Conservation (phyloP, 1,140 invertebrate species). For the Lineus longissimus region DNA sequence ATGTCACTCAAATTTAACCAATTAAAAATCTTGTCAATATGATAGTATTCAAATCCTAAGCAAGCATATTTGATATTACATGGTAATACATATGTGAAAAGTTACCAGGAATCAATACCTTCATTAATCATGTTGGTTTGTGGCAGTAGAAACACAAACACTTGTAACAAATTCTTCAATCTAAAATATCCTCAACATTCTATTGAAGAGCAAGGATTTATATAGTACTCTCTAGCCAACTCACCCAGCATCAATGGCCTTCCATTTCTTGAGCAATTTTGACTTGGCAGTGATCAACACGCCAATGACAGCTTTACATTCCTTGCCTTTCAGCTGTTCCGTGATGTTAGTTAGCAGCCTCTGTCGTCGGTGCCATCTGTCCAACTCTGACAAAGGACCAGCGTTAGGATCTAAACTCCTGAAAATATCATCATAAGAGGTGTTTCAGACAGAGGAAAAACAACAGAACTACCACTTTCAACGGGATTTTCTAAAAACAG, state of each 20-base stretch:
- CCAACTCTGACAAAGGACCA: constrained; percentile 51
- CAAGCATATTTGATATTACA: too few species aligned
- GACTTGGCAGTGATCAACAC: constrained; percentile 52
- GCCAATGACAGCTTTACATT: constrained; percentile 53
- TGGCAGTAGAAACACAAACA: too few species aligned
- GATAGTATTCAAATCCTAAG: too few species aligned
- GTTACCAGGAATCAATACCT: too few species aligned
- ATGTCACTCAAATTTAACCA: not conserved
- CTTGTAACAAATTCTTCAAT: too few species aligned
- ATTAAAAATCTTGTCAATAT: too few species aligned
- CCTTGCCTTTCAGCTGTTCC: constrained; percentile 53
- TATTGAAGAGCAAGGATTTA: not conserved
- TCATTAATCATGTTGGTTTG: too few species aligned
- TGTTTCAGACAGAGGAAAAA: not conserved
- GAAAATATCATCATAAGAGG: not conserved
- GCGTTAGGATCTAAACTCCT: constrained; percentile 52
- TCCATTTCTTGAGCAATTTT: constrained; percentile 51
- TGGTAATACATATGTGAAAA: too few species aligned
- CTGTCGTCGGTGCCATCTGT: constrained; percentile 48
- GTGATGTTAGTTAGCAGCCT: constrained; percentile 47
- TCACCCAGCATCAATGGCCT: constrained; percentile 50
- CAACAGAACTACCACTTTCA: not conserved
- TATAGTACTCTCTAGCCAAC: constrained; percentile 5
- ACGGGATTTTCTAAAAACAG: not conserved
- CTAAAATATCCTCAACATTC: too few species aligned